phyloP scores from a whole-genome alignment of 2,888 invertebrate genomes.

The Eupithecia subumbrata region DNA sequence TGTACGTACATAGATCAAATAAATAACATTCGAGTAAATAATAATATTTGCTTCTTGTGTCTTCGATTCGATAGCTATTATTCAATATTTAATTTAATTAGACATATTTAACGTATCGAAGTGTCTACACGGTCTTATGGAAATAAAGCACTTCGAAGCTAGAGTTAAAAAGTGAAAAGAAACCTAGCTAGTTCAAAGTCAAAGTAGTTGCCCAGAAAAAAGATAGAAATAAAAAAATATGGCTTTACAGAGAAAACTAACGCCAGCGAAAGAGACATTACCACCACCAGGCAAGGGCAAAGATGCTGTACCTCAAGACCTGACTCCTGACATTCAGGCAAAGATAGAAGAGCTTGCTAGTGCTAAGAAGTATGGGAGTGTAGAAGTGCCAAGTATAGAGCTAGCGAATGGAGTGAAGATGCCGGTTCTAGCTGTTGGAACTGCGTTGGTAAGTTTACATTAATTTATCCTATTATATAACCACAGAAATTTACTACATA shows the following conservation, averaged over 20 bases:
- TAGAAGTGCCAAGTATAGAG: slow-evolving; percentile 50
- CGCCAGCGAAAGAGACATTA: slow-evolving; percentile 38
- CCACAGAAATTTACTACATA: too few relatives aligned
- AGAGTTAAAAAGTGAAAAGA: not conserved
- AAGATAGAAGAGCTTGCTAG: slow-evolving; percentile 55
- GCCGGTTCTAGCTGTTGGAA: slow-evolving; percentile 67
- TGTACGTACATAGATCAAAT: not conserved
- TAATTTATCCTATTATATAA: too few relatives aligned
- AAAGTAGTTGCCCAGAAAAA: not conserved
- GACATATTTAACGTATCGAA: too few relatives aligned
- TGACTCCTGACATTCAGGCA: slow-evolving; percentile 43
- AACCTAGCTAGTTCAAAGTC: not conserved
- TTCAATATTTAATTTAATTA: too few relatives aligned
- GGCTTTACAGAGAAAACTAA: slow-evolving; percentile 51
- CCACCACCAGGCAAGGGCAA: slow-evolving; percentile 10
- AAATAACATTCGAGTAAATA: not conserved
- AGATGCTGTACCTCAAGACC: not conserved
- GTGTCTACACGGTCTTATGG: too few relatives aligned
- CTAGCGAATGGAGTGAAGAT: slow-evolving; percentile 58
- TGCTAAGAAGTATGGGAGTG: slow-evolving; percentile 57
- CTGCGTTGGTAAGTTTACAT: slow-evolving; percentile 64
- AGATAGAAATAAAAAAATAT: not conserved
- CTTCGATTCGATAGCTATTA: too few relatives aligned
- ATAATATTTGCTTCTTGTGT: not conserved
- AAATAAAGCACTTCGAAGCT: too few relatives aligned